A percentile compares a stretch with the other conserved stretches of the same genome.
Evolutionary conservation across 1,140 invertebrate genomes (phyloP).

Genomic region (Hyles vespertilio): DNA sequence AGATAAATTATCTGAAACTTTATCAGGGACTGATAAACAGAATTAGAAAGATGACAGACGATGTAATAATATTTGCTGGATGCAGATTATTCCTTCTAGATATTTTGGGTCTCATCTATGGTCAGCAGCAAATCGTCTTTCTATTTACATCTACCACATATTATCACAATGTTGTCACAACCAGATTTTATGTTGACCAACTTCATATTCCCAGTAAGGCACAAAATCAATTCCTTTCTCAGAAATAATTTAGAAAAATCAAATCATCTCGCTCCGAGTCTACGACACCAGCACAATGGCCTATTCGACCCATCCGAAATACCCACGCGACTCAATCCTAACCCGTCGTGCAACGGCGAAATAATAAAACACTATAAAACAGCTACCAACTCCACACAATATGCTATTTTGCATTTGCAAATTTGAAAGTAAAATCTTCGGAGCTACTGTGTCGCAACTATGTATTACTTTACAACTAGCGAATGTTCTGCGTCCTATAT

Average conservation of each 20-base stretch:
- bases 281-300: background rate
- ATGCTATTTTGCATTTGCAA: constrained; percentile 51
- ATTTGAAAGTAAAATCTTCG: constrained; percentile 51
- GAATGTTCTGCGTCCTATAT: background rate
- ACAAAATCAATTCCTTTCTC: background rate
- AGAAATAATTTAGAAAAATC: background rate
- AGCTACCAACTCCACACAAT: constrained; percentile 42
- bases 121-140: too few relatives aligned
- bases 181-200: constrained; percentile 3
- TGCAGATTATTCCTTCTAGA: too few relatives aligned
- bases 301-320: constrained; percentile 2
- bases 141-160: too few relatives aligned
- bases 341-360: constrained; percentile 18
- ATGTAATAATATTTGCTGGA: too few relatives aligned
- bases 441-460: constrained; percentile 53
- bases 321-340: background rate
- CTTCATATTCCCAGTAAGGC: constrained; percentile 18
- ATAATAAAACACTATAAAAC: constrained; percentile 42
- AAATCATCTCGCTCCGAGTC: background rate
- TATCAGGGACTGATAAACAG: too few relatives aligned
- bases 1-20: too few relatives aligned
- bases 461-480: constrained; percentile 14
- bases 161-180: too few relatives aligned
- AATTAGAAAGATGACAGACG: too few relatives aligned
- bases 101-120: too few relatives aligned